Percentiles rank a stretch among this genome's conserved stretches.
Evolutionary conservation across 1,140 invertebrate genomes (phyloP).

Genomic region (Bombus breviceps): DNA sequence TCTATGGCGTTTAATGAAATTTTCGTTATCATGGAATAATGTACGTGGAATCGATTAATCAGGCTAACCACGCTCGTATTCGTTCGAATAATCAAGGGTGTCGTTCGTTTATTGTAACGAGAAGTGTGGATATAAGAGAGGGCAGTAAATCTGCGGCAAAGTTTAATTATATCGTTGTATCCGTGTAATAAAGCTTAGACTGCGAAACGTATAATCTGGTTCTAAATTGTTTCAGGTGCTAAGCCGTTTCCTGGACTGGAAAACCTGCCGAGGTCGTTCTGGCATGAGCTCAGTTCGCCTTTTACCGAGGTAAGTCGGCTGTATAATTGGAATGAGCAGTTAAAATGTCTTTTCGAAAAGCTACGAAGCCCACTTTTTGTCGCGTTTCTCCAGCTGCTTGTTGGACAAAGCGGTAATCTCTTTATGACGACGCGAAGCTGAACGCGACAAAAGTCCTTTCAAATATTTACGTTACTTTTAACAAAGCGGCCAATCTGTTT

Average conservation of each 20-base stretch:
- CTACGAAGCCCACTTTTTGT: background rate
- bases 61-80: background rate
- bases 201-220: conserved; percentile 20
- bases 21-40: background rate
- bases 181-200: conserved; percentile 23
- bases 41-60: background rate
- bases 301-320: conserved; percentile 82
- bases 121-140: background rate
- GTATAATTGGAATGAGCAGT: conserved; percentile 29
- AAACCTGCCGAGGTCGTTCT: conserved; percentile 83
- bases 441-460: too few relatives aligned
- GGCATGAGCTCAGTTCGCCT: conserved; percentile 85
- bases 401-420: conserved; percentile 1
- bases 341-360: conserved; percentile 31
- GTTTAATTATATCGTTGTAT: conserved; percentile 34
- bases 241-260: conserved; percentile 80
- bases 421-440: background rate
- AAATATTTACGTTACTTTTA: background rate
- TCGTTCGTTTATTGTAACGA: background rate
- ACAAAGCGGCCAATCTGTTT: background rate
- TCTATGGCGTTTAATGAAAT: background rate
- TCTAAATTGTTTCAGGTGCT: conserved; percentile 73
- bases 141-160: background rate
- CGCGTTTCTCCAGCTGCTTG: background rate
- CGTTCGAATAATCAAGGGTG: background rate